Base-by-base conservation (phyloP, 2,797 vertebrate species). In the Brachyalestes nurse region DNA sequence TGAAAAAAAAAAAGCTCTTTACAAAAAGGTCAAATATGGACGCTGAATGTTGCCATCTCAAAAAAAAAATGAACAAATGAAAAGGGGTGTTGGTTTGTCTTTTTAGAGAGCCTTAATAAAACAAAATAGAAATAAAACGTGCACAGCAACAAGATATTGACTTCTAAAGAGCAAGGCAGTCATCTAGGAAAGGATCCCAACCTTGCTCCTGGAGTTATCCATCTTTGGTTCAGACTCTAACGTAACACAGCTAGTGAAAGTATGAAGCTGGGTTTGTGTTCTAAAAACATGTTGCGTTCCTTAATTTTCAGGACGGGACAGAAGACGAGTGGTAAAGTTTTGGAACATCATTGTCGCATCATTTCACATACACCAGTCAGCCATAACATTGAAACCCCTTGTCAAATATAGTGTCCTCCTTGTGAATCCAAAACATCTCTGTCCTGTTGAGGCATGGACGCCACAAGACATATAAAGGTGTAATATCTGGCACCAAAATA, bases 1-100 rank as follows among this genome's bases (percentile, higher is more conserved):
- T 28, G 28, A 77, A 79, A 62, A 75, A 66, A 66, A 62, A 88
- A 85, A 88, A 92, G 89, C 74, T 93, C 94, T 96, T 93, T 94
- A 93, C 93, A 95, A 95, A 10, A 34, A 14, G 91, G 93, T 94
- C 90, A 95, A 80, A 91, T 78, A 93, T 93, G 95, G 94, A 97
- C 84, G 82, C 92, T 96, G 95, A 95, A 93, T 95, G 95, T 97
- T 95, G 94, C 95, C 94, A 91, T 89, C 95, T 96, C 94, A 91
- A 89, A 85, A 91, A 91, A 93, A 94, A 94, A 95, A 95, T 93
- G 93, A 94, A 94, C 28, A 28, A 28, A 28, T 28, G 81, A 91
- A 62, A 5, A 14, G 95, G 94, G 94, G 93, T 94, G 91, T 95
- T 89, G 87, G 90, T 92, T 90, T 89, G 81, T 75, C 47, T 72